Percentiles rank a stretch among this genome's conserved stretches.
These are phyloP conservation scores for Eupeodes latifasciatus DNA, from an alignment of 2,888 invertebrate genomes.

Conservation along the genomic window DNA sequence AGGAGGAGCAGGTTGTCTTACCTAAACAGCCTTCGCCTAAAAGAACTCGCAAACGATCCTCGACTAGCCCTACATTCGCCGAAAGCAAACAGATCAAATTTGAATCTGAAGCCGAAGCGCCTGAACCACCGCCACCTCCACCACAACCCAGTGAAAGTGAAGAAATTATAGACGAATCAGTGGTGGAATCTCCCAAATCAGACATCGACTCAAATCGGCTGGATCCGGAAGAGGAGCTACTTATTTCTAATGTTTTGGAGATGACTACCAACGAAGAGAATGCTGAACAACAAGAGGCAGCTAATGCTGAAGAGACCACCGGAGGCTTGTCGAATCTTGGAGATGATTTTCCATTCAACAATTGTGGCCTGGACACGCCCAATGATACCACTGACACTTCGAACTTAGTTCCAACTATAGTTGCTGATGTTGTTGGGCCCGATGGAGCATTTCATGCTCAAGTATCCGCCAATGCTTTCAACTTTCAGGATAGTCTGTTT, in stretches of 20 bases:
- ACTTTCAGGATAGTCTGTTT: slow-evolving; percentile 64
- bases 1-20: slow-evolving; percentile 15
- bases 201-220: slow-evolving; percentile 58
- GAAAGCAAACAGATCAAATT: slow-evolving; percentile 70
- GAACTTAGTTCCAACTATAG: slow-evolving; percentile 70
- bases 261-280: slow-evolving; percentile 59
- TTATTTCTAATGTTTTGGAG: slow-evolving; percentile 71
- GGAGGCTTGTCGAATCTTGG: slow-evolving; percentile 60
- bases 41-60: slow-evolving; percentile 64
- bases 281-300: slow-evolving; percentile 42
- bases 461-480: slow-evolving; percentile 58
- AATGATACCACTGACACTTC: slow-evolving; percentile 69
- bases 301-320: slow-evolving; percentile 47
- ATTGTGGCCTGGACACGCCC: slow-evolving; percentile 63
- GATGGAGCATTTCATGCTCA: slow-evolving; percentile 61
- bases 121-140: slow-evolving; percentile 40
- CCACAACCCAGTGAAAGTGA: slow-evolving; percentile 43
- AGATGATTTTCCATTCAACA: slow-evolving; percentile 70
- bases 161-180: slow-evolving; percentile 29
- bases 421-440: slow-evolving; percentile 50
- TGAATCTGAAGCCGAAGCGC: slow-evolving; percentile 44
- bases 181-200: slow-evolving; percentile 57
- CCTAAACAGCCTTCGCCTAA: slow-evolving; percentile 51
- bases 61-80: slow-evolving; percentile 61
- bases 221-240: slow-evolving; percentile 63